Evolutionary conservation across 1,140 invertebrate species (phyloP).

Genomic region (Drosophila repletoides): DNA sequence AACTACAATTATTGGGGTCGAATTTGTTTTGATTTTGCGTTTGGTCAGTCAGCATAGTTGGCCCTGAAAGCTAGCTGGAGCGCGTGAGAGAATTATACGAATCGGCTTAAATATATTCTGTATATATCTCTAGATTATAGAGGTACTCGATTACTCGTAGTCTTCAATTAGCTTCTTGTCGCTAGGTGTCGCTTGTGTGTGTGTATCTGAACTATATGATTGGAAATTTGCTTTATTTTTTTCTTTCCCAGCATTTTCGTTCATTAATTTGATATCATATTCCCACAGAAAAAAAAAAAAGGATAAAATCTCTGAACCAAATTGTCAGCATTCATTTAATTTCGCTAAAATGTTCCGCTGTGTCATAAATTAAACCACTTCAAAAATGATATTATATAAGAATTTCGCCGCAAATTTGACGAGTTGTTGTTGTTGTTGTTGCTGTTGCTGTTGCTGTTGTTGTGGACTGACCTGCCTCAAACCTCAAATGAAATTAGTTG

Average conservation of each 20-base stretch:
- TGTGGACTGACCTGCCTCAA: conserved; percentile 62
- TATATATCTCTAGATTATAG: not conserved
- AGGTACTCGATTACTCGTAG: too few species aligned
- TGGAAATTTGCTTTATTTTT: not conserved
- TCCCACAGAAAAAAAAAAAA: not conserved
- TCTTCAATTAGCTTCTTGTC: too few species aligned
- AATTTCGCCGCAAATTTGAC: conserved; percentile 17
- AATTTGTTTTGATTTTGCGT: conserved; percentile 9
- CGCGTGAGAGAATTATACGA: conserved; percentile 31
- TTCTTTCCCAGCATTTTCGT: not conserved
- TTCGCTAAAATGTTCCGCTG: conserved; percentile 38
- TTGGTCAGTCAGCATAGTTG: conserved; percentile 41
- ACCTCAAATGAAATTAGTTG: conserved; percentile 32
- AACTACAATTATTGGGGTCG: conserved; percentile 54
- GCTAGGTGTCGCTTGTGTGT: not conserved
- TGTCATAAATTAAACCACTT: conserved; percentile 63
- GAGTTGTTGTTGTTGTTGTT: conserved; percentile 20
- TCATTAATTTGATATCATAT: conserved; percentile 8
- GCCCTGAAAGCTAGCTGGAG: conserved; percentile 52
- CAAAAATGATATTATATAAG: conserved; percentile 53
- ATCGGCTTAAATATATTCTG: not conserved
- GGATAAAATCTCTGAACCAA: not conserved
- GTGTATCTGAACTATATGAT: too few species aligned
- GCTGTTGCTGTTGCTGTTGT: conserved; percentile 14
- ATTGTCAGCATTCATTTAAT: conserved; percentile 17